phyloP scores from a whole-genome alignment of 64 coral and sea anemone genomes.

The Catalaphyllia jardinei region DNA sequence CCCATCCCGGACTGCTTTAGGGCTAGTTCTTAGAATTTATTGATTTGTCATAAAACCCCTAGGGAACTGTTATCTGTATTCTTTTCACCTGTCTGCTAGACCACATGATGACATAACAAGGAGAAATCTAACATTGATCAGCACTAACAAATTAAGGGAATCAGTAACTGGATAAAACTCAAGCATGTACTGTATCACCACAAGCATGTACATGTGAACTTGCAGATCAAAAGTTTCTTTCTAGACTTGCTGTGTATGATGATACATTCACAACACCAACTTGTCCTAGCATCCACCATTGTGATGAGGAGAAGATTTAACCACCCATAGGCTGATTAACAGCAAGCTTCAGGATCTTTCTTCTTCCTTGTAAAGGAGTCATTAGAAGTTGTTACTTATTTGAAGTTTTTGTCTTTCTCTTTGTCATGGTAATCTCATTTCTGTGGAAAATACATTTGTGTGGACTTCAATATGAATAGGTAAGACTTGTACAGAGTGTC shows the following conservation, averaged over 20 bases:
- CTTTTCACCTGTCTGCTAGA: no score
- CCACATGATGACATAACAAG: no score
- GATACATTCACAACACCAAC: background rate
- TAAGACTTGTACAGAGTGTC: background rate
- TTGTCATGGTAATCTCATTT: background rate
- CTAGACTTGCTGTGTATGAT: constrained; percentile 17
- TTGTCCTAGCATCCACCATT: constrained; percentile 54
- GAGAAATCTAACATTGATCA: no score
- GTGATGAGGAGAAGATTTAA: constrained; percentile 38
- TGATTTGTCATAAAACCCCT: no score
- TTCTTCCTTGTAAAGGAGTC: background rate
- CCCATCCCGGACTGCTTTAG: no score
- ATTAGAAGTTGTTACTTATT: background rate
- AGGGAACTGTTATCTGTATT: no score
- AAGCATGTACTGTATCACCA: background rate
- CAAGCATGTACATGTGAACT: no score
- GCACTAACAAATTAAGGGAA: no score
- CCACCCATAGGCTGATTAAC: constrained; percentile 79
- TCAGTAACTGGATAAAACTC: background rate
- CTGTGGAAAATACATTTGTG: background rate
- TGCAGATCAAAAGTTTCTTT: background rate
- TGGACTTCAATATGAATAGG: constrained; percentile 26
- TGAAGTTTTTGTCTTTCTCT: background rate
- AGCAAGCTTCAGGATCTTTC: background rate
- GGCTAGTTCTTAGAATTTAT: no score